Percentiles rank a stretch among this genome's conserved stretches.
Evolutionary conservation across 2,797 vertebrate species (phyloP).

Genomic region (Champsocephalus gunnari): DNA sequence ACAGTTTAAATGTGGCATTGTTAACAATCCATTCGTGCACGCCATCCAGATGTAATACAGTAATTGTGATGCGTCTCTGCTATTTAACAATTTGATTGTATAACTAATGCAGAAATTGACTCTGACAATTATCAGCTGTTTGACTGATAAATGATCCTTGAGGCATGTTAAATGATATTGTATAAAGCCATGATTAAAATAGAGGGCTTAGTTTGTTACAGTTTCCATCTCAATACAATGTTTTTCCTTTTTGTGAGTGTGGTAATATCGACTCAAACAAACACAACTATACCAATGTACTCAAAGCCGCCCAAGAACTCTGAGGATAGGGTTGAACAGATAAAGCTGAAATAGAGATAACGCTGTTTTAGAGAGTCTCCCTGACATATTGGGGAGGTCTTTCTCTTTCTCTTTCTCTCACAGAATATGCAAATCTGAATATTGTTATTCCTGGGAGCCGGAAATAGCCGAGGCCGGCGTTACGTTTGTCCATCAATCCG

Average conservation of each 20-base stretch:
- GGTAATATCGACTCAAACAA: not conserved
- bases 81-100: conserved; percentile 16
- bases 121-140: not conserved
- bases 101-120: conserved; percentile 12
- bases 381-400: conserved; percentile 1
- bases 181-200: not conserved
- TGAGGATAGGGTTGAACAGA: not conserved
- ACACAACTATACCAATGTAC: not conserved
- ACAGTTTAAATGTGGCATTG: conserved; percentile 41
- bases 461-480: no score
- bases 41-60: conserved; percentile 28
- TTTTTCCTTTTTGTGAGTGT: not conserved
- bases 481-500: no score
- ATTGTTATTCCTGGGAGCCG: no score
- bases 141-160: not conserved
- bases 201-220: not conserved
- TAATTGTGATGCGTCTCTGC: conserved; percentile 16
- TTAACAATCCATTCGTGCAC: conserved; percentile 32
- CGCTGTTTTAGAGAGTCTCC: not conserved
- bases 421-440: conserved; percentile 1
- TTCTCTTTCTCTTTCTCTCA: not conserved
- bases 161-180: conserved; percentile 3
- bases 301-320: not conserved
- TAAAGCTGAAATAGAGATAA: not conserved
- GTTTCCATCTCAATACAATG: not conserved